Conservation (phyloP, 2,797 vertebrate genomes). For the Tamandua tetradactyla region DNA sequence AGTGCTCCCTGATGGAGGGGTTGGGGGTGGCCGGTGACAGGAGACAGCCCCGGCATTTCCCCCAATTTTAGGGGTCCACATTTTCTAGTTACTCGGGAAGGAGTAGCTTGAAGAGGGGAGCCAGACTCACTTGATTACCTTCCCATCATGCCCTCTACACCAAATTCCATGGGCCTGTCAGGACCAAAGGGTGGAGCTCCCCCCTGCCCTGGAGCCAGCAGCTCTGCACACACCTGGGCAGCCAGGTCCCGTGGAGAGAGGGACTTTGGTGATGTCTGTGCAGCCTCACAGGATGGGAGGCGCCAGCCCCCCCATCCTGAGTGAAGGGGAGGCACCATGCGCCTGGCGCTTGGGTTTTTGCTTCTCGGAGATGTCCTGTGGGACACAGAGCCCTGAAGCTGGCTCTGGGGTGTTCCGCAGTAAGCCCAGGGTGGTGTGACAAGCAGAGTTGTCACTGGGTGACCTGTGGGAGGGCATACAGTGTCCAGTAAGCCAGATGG, state of each 20-base stretch:
- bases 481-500: not conserved
- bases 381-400: not conserved
- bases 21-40: too few relatives aligned
- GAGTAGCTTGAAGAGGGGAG: not conserved
- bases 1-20: not conserved
- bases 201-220: not conserved
- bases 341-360: not conserved
- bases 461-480: not conserved
- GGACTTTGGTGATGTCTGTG: not conserved
- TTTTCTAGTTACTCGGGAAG: conserved; percentile 37
- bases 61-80: not conserved
- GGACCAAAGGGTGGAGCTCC: not conserved
- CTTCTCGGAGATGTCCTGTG: not conserved
- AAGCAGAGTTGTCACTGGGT: not conserved
- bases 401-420: not conserved
- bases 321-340: not conserved
- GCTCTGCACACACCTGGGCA: not conserved
- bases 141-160: not conserved
- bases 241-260: not conserved
- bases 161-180: not conserved
- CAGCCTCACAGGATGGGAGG: not conserved
- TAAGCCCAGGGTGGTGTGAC: not conserved
- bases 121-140: not conserved
- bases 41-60: not conserved
- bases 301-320: not conserved